phyloP scores from a whole-genome alignment of 2,797 vertebrate species.

The Okamejei kenojei region DNA sequence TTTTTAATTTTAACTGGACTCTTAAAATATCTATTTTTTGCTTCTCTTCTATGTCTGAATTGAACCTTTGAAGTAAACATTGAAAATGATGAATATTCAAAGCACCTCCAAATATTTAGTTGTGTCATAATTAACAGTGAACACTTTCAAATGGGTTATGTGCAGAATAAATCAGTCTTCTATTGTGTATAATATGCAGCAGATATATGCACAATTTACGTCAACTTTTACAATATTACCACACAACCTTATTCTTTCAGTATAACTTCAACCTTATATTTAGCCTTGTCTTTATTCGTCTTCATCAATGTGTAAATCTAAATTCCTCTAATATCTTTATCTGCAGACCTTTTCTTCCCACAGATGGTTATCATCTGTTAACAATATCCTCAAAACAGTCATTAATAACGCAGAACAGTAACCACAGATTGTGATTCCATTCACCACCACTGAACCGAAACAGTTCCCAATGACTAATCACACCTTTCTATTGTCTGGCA shows the following conservation, averaged over 20 bases:
- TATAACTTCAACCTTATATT: background rate
- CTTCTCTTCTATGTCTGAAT: background rate
- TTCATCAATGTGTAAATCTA: background rate
- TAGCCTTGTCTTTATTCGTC: background rate
- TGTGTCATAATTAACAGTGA: background rate
- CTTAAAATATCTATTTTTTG: background rate
- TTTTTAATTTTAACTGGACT: background rate
- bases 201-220: background rate
- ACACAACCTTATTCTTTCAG: background rate
- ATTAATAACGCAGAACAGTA: slow-evolving; percentile 1
- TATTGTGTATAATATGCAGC: background rate
- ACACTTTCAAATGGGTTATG: background rate
- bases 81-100: background rate
- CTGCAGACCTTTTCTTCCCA: background rate
- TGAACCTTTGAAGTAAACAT: too few relatives aligned
- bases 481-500: background rate
- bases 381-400: slow-evolving; percentile 22
- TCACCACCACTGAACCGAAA: slow-evolving; percentile 13
- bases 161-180: background rate
- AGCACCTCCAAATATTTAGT: background rate
- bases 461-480: background rate
- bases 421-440: background rate
- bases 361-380: slow-evolving; percentile 5
- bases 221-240: background rate
- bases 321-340: slow-evolving; percentile 1